Percentiles rank a stretch among this genome's conserved stretches.
phyloP scores from a whole-genome alignment of 2,113 vertebrate genomes.

The Andinoacara biseriatus region DNA sequence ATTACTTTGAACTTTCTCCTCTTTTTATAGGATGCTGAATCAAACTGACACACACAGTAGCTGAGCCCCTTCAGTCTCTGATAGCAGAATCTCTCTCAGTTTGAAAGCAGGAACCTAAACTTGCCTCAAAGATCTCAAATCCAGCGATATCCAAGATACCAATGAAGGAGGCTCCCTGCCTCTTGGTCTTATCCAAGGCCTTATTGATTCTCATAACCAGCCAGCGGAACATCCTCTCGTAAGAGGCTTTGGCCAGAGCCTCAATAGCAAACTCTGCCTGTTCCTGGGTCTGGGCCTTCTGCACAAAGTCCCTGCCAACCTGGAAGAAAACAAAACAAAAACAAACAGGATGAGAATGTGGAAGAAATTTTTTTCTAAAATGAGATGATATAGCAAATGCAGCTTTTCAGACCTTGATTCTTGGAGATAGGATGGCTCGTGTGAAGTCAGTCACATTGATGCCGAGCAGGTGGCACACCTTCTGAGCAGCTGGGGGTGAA shows the following conservation, averaged over 20 bases:
- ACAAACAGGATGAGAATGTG: not conserved
- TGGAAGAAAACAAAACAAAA: conserved; percentile 9
- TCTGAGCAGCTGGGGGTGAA: conserved; percentile 89
- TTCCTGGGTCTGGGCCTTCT: conserved; percentile 99
- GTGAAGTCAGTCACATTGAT: conserved; percentile 97
- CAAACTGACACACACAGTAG: not conserved
- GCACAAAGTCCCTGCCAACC: conserved; percentile 94
- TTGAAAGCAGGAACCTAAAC: not conserved
- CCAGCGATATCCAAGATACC: conserved; percentile 98
- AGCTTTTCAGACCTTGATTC: conserved; percentile 86
- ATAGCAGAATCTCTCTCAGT: too few relatives aligned
- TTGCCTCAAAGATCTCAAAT: conserved; percentile 98
- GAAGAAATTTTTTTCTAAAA: not conserved
- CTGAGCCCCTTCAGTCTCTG: too few relatives aligned
- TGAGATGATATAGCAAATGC: not conserved
- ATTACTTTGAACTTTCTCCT: not conserved
- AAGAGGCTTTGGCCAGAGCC: conserved; percentile 96
- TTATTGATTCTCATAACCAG: conserved; percentile 97
- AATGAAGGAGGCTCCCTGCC: conserved; percentile 97
- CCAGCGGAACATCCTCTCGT: conserved; percentile 98
- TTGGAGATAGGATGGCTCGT: conserved; percentile 92
- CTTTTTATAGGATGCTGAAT: not conserved
- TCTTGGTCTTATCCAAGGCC: conserved; percentile 97
- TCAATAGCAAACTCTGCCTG: conserved; percentile 98
- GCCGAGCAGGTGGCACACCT: conserved; percentile 94